These are phyloP conservation scores for Diorhabda sublineata DNA, from an alignment of 1,140 invertebrate species.

Conservation along the genomic window DNA sequence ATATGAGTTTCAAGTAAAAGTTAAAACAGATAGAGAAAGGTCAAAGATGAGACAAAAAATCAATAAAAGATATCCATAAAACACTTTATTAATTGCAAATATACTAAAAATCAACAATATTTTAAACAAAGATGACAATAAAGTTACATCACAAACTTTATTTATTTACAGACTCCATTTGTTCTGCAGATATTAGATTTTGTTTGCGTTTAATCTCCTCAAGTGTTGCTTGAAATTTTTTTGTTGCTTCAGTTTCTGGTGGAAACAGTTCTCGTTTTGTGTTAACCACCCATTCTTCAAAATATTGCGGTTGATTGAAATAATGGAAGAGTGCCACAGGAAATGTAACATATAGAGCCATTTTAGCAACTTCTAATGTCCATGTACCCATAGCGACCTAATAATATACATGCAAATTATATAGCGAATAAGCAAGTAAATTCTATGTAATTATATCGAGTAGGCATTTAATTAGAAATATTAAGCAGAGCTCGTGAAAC, in stretches of 20 bases:
- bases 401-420: too few relatives aligned
- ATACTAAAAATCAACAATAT: too few relatives aligned
- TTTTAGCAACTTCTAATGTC: slow-evolving; percentile 74
- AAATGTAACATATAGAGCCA: slow-evolving; percentile 81
- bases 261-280: slow-evolving; percentile 66
- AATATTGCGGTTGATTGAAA: slow-evolving; percentile 80
- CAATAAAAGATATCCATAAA: too few relatives aligned
- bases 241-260: slow-evolving; percentile 58
- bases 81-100: too few relatives aligned
- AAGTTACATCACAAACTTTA: background rate
- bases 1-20: too few relatives aligned
- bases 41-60: too few relatives aligned
- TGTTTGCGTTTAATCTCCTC: background rate
- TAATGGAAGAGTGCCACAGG: slow-evolving; percentile 78
- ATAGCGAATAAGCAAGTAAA: too few relatives aligned
- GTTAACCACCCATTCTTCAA: slow-evolving; percentile 73
- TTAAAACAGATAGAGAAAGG: too few relatives aligned
- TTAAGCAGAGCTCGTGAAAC: too few relatives aligned
- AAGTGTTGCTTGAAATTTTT: slow-evolving; percentile 44
- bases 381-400: slow-evolving; percentile 64
- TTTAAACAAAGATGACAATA: too few relatives aligned
- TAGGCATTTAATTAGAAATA: too few relatives aligned
- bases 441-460: too few relatives aligned
- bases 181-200: background rate
- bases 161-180: background rate